Percentiles rank a stretch among this genome's conserved stretches.
phyloP scores from a whole-genome alignment of 2,888 invertebrate species.

The Gonocerus acuteangulatus region DNA sequence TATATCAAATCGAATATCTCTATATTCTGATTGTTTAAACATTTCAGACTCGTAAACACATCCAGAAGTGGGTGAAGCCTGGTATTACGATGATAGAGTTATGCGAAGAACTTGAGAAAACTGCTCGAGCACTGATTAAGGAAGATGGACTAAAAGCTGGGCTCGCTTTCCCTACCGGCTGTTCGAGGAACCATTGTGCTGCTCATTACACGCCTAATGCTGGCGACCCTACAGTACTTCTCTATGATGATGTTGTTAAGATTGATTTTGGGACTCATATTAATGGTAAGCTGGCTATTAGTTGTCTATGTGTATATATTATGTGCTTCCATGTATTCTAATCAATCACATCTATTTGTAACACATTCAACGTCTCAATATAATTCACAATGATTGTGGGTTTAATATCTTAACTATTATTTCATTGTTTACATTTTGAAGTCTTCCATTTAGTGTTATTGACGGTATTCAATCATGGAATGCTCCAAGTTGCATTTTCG shows the following conservation, averaged over 20 bases:
- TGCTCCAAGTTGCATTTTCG: no score
- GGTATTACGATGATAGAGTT: constrained; percentile 99
- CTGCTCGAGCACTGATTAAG: constrained; percentile 81
- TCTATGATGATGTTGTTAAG: constrained; percentile 95
- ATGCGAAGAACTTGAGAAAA: constrained; percentile 90
- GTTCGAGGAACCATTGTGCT: constrained; percentile 97
- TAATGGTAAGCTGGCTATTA: constrained; percentile 76
- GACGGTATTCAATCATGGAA: no score
- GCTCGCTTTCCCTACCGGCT: constrained; percentile 89
- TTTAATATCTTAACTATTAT: no score
- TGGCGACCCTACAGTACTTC: constrained; percentile 88
- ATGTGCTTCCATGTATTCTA: no score
- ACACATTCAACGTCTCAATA: no score
- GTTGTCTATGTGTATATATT: neutral
- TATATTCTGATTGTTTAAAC: neutral
- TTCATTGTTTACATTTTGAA: no score
- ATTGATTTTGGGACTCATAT: constrained; percentile 98
- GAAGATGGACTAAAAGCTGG: constrained; percentile 89
- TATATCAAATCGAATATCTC: no score
- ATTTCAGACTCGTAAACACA: constrained; percentile 74
- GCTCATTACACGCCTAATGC: constrained; percentile 99
- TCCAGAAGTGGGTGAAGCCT: constrained; percentile 89
- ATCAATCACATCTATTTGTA: no score
- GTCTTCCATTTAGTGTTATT: no score
- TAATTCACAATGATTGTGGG: no score